Evolutionary conservation across 2,113 vertebrate genomes (phyloP).

Genomic region (Carollia perspicillata): DNA sequence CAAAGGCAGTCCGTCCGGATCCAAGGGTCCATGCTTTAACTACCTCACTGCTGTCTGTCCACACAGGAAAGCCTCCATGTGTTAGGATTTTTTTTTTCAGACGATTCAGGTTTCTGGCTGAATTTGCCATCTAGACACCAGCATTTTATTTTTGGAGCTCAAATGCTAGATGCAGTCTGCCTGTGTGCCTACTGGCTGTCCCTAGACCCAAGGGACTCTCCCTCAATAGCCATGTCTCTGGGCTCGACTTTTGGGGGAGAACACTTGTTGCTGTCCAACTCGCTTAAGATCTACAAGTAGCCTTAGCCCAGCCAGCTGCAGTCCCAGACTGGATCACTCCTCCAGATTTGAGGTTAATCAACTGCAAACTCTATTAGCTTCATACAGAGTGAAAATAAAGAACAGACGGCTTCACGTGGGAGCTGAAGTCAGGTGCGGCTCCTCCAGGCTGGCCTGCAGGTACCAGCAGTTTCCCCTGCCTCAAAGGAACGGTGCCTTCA

Average conservation of each 20-base stretch:
- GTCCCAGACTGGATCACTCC: slow-evolving; percentile 82
- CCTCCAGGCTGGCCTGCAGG: slow-evolving; percentile 77
- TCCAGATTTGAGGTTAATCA: slow-evolving; percentile 87
- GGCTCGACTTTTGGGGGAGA: slow-evolving; percentile 53
- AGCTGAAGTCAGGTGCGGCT: slow-evolving; percentile 81
- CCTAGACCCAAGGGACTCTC: neutral
- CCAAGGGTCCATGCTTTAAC: neutral
- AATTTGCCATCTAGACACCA: neutral
- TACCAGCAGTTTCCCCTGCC: slow-evolving; percentile 57
- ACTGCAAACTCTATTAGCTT: slow-evolving; percentile 88
- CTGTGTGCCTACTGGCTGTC: neutral
- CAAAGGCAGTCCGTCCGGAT: neutral
- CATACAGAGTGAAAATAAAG: slow-evolving; percentile 85
- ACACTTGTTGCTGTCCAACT: slow-evolving; percentile 83
- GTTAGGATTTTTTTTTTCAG: neutral
- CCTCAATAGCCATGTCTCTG: neutral
- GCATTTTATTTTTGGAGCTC: neutral
- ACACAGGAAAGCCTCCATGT: neutral
- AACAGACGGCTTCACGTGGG: slow-evolving; percentile 79
- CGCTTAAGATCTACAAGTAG: slow-evolving; percentile 80
- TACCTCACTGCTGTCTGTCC: neutral
- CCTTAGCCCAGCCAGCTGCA: slow-evolving; percentile 78
- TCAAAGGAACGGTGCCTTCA: slow-evolving; percentile 53
- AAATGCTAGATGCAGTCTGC: neutral
- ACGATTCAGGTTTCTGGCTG: neutral